phyloP scores from a whole-genome alignment of 2,113 vertebrate species.

The Pelobates fuscus region DNA sequence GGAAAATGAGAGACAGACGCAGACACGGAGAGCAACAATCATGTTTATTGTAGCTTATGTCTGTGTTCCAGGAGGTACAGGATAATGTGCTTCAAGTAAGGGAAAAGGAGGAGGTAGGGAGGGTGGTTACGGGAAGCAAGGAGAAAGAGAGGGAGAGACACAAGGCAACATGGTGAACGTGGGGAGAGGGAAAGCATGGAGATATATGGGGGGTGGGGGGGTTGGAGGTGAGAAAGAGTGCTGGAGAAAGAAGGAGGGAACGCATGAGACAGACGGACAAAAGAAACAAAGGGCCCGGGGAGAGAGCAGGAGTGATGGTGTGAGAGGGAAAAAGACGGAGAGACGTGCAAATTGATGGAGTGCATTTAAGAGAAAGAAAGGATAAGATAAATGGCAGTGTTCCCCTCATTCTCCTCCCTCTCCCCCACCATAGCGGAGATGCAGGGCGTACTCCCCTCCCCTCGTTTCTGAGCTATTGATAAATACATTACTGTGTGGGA shows the following conservation, averaged over 20 bases:
- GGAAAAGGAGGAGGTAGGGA: neutral
- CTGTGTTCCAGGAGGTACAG: constrained; percentile 14
- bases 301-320: constrained; percentile 14
- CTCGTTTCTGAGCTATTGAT: constrained; percentile 31
- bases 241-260: neutral
- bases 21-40: neutral
- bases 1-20: constrained; percentile 12
- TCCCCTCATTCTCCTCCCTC: constrained; percentile 34
- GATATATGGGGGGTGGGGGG: too few species aligned
- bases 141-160: neutral
- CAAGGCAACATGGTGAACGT: neutral
- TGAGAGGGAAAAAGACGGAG: constrained; percentile 23
- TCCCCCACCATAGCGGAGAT: constrained; percentile 14
- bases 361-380: constrained; percentile 30
- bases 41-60: constrained; percentile 22
- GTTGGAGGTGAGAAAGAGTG: too few species aligned
- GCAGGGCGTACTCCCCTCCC: constrained; percentile 24
- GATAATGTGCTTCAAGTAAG: constrained; percentile 2
- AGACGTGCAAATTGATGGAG: constrained; percentile 39
- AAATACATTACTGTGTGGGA: constrained; percentile 39
- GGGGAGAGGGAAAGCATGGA: neutral
- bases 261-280: neutral
- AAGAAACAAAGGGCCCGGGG: neutral
- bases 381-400: constrained; percentile 35
- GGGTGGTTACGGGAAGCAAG: neutral